A percentile compares a stretch with the other conserved stretches of the same genome.
These are phyloP conservation scores for Dicerorhinus sumatrensis DNA, from an alignment of 2,113 vertebrate genomes.

Conservation along the genomic window DNA sequence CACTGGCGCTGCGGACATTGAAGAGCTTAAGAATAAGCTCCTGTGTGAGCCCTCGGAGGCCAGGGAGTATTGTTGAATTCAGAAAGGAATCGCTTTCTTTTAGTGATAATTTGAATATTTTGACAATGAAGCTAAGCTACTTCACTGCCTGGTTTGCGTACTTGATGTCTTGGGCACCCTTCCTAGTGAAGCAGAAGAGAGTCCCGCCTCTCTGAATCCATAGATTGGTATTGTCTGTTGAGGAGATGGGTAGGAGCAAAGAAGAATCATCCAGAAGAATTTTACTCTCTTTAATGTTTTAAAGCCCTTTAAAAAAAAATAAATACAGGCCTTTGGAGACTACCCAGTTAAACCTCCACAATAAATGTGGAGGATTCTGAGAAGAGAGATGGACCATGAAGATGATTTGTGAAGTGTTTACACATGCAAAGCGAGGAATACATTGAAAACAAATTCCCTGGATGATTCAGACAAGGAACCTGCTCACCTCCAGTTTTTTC, in stretches of 20 bases:
- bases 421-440: conserved; percentile 28
- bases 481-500: neutral
- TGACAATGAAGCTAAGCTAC: conserved; percentile 76
- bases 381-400: neutral
- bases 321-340: conserved; percentile 43
- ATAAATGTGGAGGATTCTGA: neutral
- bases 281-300: conserved; percentile 56
- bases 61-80: conserved; percentile 72
- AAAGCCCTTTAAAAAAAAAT: conserved; percentile 40
- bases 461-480: conserved; percentile 12
- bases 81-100: conserved; percentile 74
- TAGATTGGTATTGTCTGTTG: conserved; percentile 32
- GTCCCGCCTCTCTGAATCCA: conserved; percentile 18
- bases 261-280: conserved; percentile 53
- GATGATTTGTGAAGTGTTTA: conserved; percentile 56
- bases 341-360: conserved; percentile 17
- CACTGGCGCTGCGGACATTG: conserved; percentile 17
- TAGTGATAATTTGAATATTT: conserved; percentile 79
- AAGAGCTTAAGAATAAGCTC: conserved; percentile 74
- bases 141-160: conserved; percentile 52
- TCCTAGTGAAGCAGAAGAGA: conserved; percentile 23
- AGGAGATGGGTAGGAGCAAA: conserved; percentile 19
- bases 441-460: conserved; percentile 38
- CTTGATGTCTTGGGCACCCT: neutral
- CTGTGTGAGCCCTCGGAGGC: conserved; percentile 64